Percentiles rank a stretch among this genome's conserved stretches.
Conservation (phyloP, 2,888 invertebrate species). For the Empis livida region DNA sequence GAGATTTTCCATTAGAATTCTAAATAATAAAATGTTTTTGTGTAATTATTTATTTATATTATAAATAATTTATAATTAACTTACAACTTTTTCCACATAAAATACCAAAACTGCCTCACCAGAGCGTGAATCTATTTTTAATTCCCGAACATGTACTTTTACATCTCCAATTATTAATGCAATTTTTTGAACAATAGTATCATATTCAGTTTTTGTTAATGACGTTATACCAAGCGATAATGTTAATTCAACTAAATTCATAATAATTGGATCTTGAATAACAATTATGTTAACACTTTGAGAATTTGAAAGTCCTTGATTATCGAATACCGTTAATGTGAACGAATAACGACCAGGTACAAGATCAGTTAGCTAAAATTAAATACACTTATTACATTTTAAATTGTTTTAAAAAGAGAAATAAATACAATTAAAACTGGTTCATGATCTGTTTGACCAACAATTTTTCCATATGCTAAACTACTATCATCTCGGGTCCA, state of each 20-base stretch:
- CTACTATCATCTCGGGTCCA: constrained; percentile 70
- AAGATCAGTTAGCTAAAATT: constrained; percentile 58
- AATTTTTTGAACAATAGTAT: constrained; percentile 66
- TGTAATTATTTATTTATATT: constrained; percentile 1
- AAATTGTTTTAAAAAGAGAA: no score
- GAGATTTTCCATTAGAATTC: constrained; percentile 23
- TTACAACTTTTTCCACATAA: constrained; percentile 48
- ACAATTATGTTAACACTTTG: constrained; percentile 78
- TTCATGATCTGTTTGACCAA: constrained; percentile 60
- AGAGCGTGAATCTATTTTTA: constrained; percentile 46
- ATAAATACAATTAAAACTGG: constrained; percentile 66
- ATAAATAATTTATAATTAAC: constrained; percentile 10
- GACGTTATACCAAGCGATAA: constrained; percentile 59
- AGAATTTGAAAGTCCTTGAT: constrained; percentile 69
- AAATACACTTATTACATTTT: constrained; percentile 22
- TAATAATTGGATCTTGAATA: constrained; percentile 59
- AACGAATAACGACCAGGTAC: constrained; percentile 81
- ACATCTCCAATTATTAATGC: constrained; percentile 64
- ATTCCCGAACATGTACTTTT: constrained; percentile 45
- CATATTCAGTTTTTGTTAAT: constrained; percentile 46
- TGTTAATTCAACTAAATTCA: constrained; percentile 68
- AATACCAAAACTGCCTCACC: constrained; percentile 54
- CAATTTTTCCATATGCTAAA: constrained; percentile 71
- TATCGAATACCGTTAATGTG: constrained; percentile 77
- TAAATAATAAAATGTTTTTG: constrained; percentile 19